Base-by-base conservation (phyloP, 2,113 vertebrate species). In the Microcebus lehilahytsara region DNA sequence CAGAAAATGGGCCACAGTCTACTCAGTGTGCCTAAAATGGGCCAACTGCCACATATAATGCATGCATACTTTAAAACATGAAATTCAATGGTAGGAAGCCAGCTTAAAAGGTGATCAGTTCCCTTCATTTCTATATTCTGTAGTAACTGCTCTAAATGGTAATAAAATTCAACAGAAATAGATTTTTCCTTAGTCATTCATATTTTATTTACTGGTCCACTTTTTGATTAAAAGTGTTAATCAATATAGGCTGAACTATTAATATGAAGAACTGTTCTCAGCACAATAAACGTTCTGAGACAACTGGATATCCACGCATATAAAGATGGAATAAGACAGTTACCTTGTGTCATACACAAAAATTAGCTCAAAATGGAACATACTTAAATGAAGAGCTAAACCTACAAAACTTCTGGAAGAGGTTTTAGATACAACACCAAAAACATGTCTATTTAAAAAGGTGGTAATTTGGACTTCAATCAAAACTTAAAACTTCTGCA, bases 141-240 rank as follows among this genome's bases (percentile, higher is more conserved):
- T 46, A 78, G 34, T 40, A 87, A 87, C 62, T 69, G 46, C 56
- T 23, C 32, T 79, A 30, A 13, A n/a, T 58, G 17, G 46, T 58
- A 93, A 93, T 27, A 85, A 85, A 91, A 92, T 85, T 51, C 40
- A 92, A 51, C 25, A 85, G 53, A 85, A 84, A 85, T n/a, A 19
- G 56, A 51, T 58, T 81, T 91, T 81, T 32, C 20, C 51, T 74
- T 85, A 58, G 67, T 85, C 27, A 93, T 10, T 53, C 85, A 75
- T 42, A 80, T 56, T 69, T 69, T 69, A 49, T 13, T 66, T n/a
- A 67, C 4, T 67, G 60, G 67, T 37, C 42, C 23, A 92, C 67
- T 49, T 69, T 92, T 32, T 23, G 67, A 74, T 51, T 37, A 51
- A 64, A 93, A 85, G 66, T 19, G 51, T 60, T 83, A 83, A 77